A percentile compares a stretch with the other conserved stretches of the same genome.
These are phyloP conservation scores for Myiothlypis coronata DNA, from an alignment of 2,797 vertebrate species.

Conservation along the genomic window DNA sequence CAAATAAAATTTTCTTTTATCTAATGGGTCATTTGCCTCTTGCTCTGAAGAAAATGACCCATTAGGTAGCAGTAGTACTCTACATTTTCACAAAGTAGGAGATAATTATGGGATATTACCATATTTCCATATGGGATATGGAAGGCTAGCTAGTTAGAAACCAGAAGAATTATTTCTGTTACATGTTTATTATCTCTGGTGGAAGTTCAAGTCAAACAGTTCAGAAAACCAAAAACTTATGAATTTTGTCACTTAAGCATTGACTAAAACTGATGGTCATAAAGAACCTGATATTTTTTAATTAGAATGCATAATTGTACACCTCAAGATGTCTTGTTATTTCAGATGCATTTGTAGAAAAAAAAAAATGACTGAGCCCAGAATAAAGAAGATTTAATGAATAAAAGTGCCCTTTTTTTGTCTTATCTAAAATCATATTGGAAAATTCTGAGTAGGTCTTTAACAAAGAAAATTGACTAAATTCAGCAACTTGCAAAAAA, in stretches of 20 bases:
- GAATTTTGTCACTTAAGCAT: background rate
- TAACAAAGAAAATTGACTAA: background rate
- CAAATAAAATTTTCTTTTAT: background rate
- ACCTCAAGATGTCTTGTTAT: background rate
- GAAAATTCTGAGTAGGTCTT: background rate
- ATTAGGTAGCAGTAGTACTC: background rate
- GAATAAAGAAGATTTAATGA: background rate
- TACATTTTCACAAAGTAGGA: background rate
- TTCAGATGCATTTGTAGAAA: background rate
- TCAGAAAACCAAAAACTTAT: background rate
- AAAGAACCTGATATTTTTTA: background rate
- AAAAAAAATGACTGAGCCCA: background rate
- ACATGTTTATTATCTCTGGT: background rate
- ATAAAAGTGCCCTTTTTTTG: background rate
- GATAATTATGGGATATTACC: background rate
- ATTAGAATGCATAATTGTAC: background rate
- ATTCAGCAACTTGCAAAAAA: background rate
- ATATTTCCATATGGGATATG: background rate
- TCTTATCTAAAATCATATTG: background rate
- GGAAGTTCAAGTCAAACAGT: background rate
- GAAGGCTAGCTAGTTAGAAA: background rate
- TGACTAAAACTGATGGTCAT: background rate
- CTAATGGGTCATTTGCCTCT: background rate
- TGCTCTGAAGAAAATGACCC: background rate
- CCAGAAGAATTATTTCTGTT: background rate